These are phyloP conservation scores for Branchellion lobata DNA, from an alignment of 2,888 invertebrate species.

Conservation along the genomic window DNA sequence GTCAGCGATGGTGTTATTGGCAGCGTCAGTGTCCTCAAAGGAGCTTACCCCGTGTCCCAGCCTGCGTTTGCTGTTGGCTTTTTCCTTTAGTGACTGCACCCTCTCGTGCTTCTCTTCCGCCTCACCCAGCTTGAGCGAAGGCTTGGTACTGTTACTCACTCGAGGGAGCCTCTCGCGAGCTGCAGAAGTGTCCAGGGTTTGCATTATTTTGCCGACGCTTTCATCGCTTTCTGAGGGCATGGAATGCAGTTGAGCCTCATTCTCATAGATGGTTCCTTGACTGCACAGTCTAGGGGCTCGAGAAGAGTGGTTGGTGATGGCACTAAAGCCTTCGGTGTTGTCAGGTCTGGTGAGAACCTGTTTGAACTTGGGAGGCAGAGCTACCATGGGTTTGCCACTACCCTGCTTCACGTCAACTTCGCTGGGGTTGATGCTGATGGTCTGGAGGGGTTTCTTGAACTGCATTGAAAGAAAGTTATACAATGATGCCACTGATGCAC, in stretches of 20 bases:
- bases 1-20: not conserved
- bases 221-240: constrained; percentile 7
- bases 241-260: not conserved
- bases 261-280: constrained; percentile 7
- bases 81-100: not conserved
- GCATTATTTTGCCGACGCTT: not conserved
- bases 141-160: not conserved
- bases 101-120: not conserved
- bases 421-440: not conserved
- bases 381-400: not conserved
- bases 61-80: not conserved
- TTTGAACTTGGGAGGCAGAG: constrained; percentile 39
- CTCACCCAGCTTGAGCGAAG: not conserved
- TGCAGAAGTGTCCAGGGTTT: not conserved
- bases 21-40: not conserved
- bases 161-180: not conserved
- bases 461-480: not conserved
- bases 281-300: not conserved
- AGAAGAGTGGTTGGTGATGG: not conserved
- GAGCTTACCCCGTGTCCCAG: not conserved
- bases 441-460: not conserved
- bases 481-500: not conserved
- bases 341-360: not conserved
- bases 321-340: not conserved
- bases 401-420: not conserved